Conservation (phyloP, 2,797 vertebrate species). For the Anguilla anguilla region DNA sequence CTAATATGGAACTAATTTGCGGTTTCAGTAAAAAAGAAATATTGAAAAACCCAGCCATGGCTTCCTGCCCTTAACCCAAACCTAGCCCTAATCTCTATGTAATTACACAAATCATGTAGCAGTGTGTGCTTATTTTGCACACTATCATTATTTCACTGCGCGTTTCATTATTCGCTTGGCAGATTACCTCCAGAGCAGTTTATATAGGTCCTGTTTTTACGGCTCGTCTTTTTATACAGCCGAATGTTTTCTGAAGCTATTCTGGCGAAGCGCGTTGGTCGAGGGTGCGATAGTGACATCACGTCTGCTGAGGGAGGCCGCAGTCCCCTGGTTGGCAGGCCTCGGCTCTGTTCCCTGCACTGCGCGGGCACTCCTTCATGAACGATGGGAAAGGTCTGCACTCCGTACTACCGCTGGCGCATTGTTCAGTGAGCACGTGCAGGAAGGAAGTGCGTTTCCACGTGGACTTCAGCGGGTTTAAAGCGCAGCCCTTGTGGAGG, state of each 20-base stretch:
- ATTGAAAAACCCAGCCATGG: background rate
- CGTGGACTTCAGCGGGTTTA: background rate
- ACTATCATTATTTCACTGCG: background rate
- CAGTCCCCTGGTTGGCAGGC: background rate
- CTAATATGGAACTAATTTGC: background rate
- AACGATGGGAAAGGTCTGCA: background rate
- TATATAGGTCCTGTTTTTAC: background rate
- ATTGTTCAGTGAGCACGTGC: background rate
- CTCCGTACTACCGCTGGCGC: background rate
- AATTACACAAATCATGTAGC: background rate
- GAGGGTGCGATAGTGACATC: background rate
- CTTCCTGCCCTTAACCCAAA: background rate
- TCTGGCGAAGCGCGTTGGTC: background rate
- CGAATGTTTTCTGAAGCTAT: background rate
- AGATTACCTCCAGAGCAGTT: constrained; percentile 38
- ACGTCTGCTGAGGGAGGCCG: background rate
- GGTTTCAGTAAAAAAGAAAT: background rate
- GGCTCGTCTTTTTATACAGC: background rate
- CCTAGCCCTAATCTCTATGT: background rate
- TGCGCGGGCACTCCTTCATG: background rate
- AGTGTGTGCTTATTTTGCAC: constrained; percentile 56
- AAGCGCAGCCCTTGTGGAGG: background rate
- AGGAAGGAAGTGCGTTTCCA: background rate
- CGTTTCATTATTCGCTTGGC: constrained; percentile 58
- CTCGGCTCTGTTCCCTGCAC: background rate